Evolutionary conservation across 2,888 invertebrate species (phyloP), one percentile per base, ranked within the genome.

Genomic region (Clepsis dumicolana): DNA sequence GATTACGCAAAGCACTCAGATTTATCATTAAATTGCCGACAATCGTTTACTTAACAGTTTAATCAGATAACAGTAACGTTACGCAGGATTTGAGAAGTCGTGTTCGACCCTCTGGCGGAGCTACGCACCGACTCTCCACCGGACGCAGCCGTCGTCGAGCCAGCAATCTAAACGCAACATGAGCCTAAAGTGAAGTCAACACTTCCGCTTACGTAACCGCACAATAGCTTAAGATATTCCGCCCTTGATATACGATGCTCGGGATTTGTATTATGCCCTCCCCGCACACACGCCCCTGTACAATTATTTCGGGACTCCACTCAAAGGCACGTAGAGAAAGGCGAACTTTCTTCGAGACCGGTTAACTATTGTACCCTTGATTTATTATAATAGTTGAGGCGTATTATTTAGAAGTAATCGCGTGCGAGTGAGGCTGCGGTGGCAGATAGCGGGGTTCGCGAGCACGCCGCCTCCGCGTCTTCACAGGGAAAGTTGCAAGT

Each of bases 151-250:
- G 38, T n/a, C n/a, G n/a, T n/a, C 4, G 38, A 4, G 4, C 4
- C 29, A n/a, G n/a, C 38, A n/a, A 38, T 18, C 18, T 16, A 50
- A 67, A 63, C 64, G 56, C 56, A 16, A 64, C 67, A 24, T 29
- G 8, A 41, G 56, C 24, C 53, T 57, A 57, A 66, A 66, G 67
- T 63, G 71, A 69, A 65, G 65, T 71, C 65, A 66, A 66, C 70
- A 62, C 71, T 71, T 70, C 70, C 71, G 69, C 63, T 64, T 72
- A 74, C 74, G 74, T 70, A 75, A 75, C 79, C 75, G 64, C 74
- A 76, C 75, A 77, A 78, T 74, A 74, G 75, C 75, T 75, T 75
- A 76, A 80, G 77, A 76, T 79, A 80, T 78, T 78, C 76, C 72
- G 70, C 75, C 74, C 76, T 75, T 77, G 78, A 78, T 75, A 75